phyloP scores from a whole-genome alignment of 2,888 invertebrate species.

The Allacma fusca region DNA sequence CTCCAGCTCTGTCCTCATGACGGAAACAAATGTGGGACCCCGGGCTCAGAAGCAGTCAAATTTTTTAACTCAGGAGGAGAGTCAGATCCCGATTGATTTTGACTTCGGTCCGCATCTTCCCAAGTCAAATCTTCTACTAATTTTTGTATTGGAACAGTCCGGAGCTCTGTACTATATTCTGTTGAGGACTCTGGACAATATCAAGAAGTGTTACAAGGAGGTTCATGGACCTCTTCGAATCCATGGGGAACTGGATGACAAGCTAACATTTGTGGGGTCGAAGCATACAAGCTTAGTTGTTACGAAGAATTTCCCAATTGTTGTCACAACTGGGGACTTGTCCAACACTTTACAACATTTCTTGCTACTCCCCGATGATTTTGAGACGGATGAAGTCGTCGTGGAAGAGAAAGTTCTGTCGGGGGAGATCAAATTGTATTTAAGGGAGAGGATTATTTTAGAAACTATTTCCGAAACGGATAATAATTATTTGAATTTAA shows the following conservation, averaged over 20 bases:
- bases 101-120: slow-evolving; percentile 52
- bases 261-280: slow-evolving; percentile 5
- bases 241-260: slow-evolving; percentile 36
- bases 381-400: slow-evolving; percentile 45
- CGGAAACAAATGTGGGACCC: slow-evolving; percentile 14
- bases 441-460: slow-evolving; percentile 49
- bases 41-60: background rate
- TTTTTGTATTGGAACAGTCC: slow-evolving; percentile 51
- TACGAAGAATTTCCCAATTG: slow-evolving; percentile 50
- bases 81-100: slow-evolving; percentile 53
- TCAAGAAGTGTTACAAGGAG: slow-evolving; percentile 37
- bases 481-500: slow-evolving; percentile 37
- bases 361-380: slow-evolving; percentile 49
- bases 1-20: background rate
- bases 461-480: slow-evolving; percentile 44
- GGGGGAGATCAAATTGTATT: slow-evolving; percentile 45
- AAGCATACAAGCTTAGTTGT: slow-evolving; percentile 42
- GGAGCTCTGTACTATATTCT: slow-evolving; percentile 51
- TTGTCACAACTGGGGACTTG: slow-evolving; percentile 47
- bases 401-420: slow-evolving; percentile 51
- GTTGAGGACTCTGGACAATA: slow-evolving; percentile 36
- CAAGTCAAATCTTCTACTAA: slow-evolving; percentile 47
- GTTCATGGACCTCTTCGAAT: slow-evolving; percentile 40
- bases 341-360: slow-evolving; percentile 49
- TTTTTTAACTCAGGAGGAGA: slow-evolving; percentile 44